Percentiles rank a stretch among this genome's conserved stretches.
Conservation (phyloP, 2,113 vertebrate genomes). For the Varanus komodoensis region DNA sequence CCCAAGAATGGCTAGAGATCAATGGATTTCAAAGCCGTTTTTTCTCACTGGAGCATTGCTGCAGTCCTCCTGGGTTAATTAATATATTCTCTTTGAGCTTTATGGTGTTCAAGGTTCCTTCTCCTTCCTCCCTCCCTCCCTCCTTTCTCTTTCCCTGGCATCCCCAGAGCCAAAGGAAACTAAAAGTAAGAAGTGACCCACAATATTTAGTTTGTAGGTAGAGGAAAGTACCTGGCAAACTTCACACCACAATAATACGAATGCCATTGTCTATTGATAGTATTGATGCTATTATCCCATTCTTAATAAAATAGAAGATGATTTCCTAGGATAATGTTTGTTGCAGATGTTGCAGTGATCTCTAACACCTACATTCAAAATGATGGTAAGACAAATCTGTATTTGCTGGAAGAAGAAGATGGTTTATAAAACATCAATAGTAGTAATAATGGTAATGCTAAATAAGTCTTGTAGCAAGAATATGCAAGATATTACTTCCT, state of each 20-base stretch:
- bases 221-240: conserved; percentile 25
- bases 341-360: no score
- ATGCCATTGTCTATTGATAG: no score
- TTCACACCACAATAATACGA: neutral
- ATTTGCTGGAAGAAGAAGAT: neutral
- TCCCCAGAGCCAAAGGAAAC: conserved; percentile 61
- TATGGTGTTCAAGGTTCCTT: conserved; percentile 43
- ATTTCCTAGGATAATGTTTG: no score
- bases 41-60: conserved; percentile 75
- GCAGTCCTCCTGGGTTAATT: conserved; percentile 86
- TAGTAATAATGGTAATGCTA: neutral
- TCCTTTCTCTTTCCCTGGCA: neutral
- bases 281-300: no score
- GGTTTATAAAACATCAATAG: neutral
- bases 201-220: conserved; percentile 60
- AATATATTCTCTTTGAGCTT: conserved; percentile 84
- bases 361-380: neutral
- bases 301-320: neutral
- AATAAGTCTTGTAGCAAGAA: neutral
- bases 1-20: conserved; percentile 81
- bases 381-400: neutral
- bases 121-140: conserved; percentile 30
- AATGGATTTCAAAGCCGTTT: conserved; percentile 80
- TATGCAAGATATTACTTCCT: neutral
- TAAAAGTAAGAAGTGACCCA: conserved; percentile 49